These are phyloP conservation scores for Leptosomus discolor DNA, from an alignment of 2,113 vertebrate species.

Conservation along the genomic window DNA sequence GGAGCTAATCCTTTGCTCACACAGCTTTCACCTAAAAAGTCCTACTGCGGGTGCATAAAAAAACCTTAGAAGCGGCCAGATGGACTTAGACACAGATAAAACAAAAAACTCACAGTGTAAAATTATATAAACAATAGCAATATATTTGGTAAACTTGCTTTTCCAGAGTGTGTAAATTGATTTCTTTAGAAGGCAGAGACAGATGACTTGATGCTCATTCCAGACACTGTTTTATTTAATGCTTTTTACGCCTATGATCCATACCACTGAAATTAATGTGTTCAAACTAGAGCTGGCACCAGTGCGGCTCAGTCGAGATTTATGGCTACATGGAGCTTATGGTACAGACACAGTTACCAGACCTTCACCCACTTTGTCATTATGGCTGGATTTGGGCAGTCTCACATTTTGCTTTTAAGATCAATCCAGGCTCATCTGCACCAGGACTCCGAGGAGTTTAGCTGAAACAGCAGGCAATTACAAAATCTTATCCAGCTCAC, in stretches of 20 bases:
- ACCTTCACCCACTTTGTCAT: neutral
- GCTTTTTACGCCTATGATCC: rapidly evolving
- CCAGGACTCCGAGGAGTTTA: neutral
- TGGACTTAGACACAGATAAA: neutral
- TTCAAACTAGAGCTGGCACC: neutral
- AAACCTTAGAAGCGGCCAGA: neutral
- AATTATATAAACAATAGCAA: neutral
- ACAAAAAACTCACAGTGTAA: neutral
- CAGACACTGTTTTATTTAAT: neutral
- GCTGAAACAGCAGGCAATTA: neutral
- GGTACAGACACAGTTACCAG: neutral
- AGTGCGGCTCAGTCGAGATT: rapidly evolving
- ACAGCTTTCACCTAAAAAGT: neutral
- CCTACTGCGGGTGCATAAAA: neutral
- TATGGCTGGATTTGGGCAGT: neutral
- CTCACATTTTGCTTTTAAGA: neutral
- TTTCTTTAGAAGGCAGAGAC: neutral
- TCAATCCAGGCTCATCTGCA: neutral
- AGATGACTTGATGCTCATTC: neutral
- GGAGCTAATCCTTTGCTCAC: neutral
- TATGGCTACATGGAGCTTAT: rapidly evolving
- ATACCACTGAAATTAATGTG: rapidly evolving
- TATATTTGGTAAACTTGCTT: neutral
- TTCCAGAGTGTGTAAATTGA: neutral
- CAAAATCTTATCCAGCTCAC: neutral